These are phyloP conservation scores for Heteractis magnifica DNA, from an alignment of 92 coral and sea anemone species.

Conservation along the genomic window DNA sequence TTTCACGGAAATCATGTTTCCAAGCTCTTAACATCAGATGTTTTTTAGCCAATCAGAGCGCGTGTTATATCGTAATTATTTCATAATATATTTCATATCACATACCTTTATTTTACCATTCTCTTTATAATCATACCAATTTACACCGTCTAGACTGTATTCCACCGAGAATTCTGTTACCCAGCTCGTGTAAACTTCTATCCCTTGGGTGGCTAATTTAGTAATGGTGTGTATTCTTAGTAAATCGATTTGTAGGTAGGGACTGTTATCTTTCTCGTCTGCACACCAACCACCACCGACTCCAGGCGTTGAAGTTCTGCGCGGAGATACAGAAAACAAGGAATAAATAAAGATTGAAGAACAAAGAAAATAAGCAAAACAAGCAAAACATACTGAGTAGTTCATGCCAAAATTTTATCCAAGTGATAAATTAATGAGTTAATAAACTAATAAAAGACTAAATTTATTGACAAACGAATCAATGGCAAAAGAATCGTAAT, in stretches of 20 bases:
- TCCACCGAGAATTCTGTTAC: slow-evolving; percentile 46
- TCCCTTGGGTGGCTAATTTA: slow-evolving; percentile 55
- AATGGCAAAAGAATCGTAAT: no score
- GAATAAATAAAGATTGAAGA: neutral
- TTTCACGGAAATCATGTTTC: no score
- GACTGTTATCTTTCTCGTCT: slow-evolving; percentile 4
- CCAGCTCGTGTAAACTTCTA: neutral
- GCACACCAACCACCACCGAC: slow-evolving; percentile 83
- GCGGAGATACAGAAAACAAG: neutral
- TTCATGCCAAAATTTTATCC: no score
- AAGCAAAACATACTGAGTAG: neutral
- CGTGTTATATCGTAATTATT: no score
- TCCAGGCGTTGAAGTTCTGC: neutral
- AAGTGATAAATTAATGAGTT: no score
- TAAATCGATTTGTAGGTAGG: slow-evolving; percentile 79
- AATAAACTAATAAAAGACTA: no score
- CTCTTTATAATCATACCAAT: slow-evolving; percentile 73
- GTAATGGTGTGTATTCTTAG: slow-evolving; percentile 65
- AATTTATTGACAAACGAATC: no score
- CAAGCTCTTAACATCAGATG: no score
- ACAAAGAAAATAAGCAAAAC: neutral
- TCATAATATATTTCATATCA: no score
- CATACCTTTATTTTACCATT: slow-evolving; percentile 61
- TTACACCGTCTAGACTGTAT: slow-evolving; percentile 69
- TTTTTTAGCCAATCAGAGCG: no score